These are phyloP conservation scores for Nymphalis polychloros DNA, from an alignment of 2,888 invertebrate genomes.

Conservation along the genomic window DNA sequence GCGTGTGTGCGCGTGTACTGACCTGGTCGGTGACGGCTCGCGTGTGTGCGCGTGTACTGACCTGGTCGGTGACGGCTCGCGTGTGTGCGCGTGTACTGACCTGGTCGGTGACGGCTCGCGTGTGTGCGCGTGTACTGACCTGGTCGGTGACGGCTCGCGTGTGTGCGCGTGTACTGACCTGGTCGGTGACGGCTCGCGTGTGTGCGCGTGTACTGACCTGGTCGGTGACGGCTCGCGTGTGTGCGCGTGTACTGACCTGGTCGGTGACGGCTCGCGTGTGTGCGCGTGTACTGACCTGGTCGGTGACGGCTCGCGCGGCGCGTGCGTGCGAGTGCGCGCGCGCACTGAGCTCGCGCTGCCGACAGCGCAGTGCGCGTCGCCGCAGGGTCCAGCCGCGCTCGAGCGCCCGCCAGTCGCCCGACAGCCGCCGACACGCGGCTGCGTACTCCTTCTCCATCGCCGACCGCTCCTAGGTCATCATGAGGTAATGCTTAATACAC, in stretches of 20 bases:
- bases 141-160: conserved; percentile 51
- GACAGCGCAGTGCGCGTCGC: conserved; percentile 81
- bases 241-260: neutral
- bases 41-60: conserved; percentile 77
- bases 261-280: neutral
- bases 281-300: conserved; percentile 15
- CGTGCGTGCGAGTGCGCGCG: conserved; percentile 75
- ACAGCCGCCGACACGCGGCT: conserved; percentile 81
- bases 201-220: conserved; percentile 82
- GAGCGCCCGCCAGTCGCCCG: conserved; percentile 80
- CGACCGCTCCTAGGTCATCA: conserved; percentile 68
- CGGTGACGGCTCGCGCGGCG: conserved; percentile 61
- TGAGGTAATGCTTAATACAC: no score
- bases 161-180: conserved; percentile 78
- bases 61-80: conserved; percentile 54
- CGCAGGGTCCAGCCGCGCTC: conserved; percentile 83
- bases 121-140: conserved; percentile 79
- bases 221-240: conserved; percentile 50
- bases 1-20: conserved; percentile 69
- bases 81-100: conserved; percentile 44
- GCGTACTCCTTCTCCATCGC: conserved; percentile 86
- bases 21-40: conserved; percentile 61
- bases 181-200: conserved; percentile 73
- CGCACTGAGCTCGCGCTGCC: conserved; percentile 80
- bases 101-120: conserved; percentile 67